Base-by-base conservation (phyloP, 2,113 vertebrate genomes). In the Octodon degus region DNA sequence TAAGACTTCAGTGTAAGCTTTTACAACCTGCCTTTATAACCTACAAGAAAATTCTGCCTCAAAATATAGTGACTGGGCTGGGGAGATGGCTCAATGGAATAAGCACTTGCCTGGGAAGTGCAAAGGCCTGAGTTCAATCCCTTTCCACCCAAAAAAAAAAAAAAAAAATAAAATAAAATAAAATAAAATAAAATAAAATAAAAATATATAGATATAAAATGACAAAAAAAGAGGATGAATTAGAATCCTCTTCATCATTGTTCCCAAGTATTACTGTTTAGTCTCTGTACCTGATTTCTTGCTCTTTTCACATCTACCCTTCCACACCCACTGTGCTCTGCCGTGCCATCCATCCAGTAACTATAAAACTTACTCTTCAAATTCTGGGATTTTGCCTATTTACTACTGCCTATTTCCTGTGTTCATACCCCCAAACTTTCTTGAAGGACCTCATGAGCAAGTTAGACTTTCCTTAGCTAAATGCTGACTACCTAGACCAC, bases 361-460 rank as follows among this genome's bases (percentile, higher is more conserved):
- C 72, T 80, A 1, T 77, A 72, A 96, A 88, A 93, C 9, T 43
- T 62, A 25, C 67, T 12, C 14, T 94, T 25, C 25, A 9, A 24
- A 90, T 53, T 95, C 67, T 74, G 63, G 67, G 53, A 95, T 58
- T 83, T 94, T 40, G 37, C 47, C 77, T 83, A 25, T 95, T 91
- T 86, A n/a, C 37, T 70, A 43, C 34, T 53, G 30, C 40, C 80
- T 85, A 43, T 77, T 94, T 96, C 84, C 74, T 91, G 12, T 87
- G 62, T 85, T 95, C 58, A 86, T 70, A 70, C 70, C 74, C 62
- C 74, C 47, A 68, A 0, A 50, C 80, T 88, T 72, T 83, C 86
- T 88, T 24, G 55, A 74, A 32, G 50, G 47, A 85, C 67, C 77
- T 91, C 65, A 22, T n/a, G 47, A 93, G 67, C 63, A 95, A 95